Conservation (phyloP, 2,888 invertebrate genomes). For the Thymelicus sylvestris region DNA sequence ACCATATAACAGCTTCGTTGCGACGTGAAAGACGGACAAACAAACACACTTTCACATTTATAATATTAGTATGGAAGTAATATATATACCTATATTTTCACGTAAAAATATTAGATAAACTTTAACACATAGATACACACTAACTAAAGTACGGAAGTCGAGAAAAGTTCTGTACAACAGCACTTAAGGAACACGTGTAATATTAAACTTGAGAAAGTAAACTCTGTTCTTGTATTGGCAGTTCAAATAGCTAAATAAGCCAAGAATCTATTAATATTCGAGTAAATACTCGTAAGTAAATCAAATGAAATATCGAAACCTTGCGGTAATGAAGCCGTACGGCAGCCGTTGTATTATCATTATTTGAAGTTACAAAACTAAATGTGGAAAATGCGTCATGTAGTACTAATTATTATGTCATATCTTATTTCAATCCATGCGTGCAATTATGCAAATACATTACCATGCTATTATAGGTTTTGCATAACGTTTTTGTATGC, state of each 20-base stretch:
- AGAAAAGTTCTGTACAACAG: too few species aligned
- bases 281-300: not conserved
- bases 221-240: not conserved
- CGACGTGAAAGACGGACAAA: too few species aligned
- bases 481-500: constrained; percentile 28
- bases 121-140: too few species aligned
- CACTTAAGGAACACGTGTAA: not conserved
- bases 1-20: too few species aligned
- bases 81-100: too few species aligned
- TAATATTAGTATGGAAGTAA: too few species aligned
- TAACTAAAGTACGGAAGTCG: too few species aligned
- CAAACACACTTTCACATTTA: too few species aligned
- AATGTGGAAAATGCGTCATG: constrained; percentile 8
- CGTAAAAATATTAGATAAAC: too few species aligned
- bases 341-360: too few species aligned
- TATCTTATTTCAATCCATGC: constrained; percentile 5
- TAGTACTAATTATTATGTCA: constrained; percentile 5
- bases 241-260: not conserved
- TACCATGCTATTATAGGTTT: constrained; percentile 20
- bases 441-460: constrained; percentile 14
- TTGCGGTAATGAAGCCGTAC: too few species aligned
- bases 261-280: not conserved
- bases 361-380: too few species aligned
- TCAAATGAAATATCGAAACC: not conserved
- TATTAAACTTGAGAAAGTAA: not conserved